Evolutionary conservation across 2,797 vertebrate genomes (phyloP).

Genomic region (Discoglossus pictus): DNA sequence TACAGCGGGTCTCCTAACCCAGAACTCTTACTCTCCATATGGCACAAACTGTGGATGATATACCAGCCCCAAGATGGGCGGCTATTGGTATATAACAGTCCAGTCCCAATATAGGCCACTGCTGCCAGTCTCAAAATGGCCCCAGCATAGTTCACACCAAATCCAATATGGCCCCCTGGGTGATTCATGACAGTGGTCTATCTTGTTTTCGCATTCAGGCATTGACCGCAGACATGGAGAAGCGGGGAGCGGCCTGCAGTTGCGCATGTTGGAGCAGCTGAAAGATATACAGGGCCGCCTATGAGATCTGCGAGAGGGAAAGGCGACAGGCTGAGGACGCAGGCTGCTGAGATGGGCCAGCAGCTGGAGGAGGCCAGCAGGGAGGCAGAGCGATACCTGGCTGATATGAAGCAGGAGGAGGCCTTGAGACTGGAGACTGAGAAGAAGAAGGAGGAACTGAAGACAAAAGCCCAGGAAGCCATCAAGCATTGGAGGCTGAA

Average conservation of each 20-base stretch:
- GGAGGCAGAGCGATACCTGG: conserved; percentile 68
- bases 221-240: conserved; percentile 78
- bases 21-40: no score
- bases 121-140: no score
- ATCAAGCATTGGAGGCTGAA: conserved; percentile 88
- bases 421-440: conserved; percentile 73
- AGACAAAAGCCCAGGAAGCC: conserved; percentile 83
- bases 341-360: conserved; percentile 67
- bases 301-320: conserved; percentile 65
- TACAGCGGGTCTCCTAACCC: no score
- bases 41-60: no score
- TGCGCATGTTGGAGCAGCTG: conserved; percentile 83
- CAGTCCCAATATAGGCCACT: no score
- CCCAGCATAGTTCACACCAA: no score
- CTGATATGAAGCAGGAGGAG: conserved; percentile 71
- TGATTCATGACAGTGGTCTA: no score
- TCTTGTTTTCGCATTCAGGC: no score
- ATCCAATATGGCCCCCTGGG: no score
- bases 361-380: conserved; percentile 73
- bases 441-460: conserved; percentile 84
- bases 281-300: conserved; percentile 79
- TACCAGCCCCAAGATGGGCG: no score
- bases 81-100: no score
- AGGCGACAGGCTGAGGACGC: conserved; percentile 51
- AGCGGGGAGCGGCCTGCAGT: conserved; percentile 79